Evolutionary conservation across 2,888 invertebrate genomes (phyloP).

Genomic region (Lasioglossum leucozonium): DNA sequence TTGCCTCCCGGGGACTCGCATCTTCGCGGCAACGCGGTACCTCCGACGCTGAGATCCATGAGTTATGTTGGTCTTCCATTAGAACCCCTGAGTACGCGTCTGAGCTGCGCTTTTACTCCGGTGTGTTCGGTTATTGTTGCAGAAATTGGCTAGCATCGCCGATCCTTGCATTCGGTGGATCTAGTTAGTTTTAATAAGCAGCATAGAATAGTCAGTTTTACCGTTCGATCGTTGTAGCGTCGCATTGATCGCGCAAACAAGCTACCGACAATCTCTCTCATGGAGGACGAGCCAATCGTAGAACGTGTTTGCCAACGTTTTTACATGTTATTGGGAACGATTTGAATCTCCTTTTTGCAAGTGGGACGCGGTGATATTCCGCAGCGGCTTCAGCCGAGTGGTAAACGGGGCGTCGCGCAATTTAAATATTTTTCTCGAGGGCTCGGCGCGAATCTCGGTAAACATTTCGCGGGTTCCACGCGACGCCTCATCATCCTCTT

Average conservation of each 20-base stretch:
- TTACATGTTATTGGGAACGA: background rate
- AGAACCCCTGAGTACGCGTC: background rate
- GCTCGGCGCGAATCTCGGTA: conserved; percentile 35
- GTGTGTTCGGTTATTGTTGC: background rate
- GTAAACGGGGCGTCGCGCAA: conserved; percentile 23
- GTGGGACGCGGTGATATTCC: background rate
- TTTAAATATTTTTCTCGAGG: conserved; percentile 56
- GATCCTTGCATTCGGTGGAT: too few species aligned
- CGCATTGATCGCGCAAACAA: too few species aligned
- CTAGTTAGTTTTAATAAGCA: too few species aligned
- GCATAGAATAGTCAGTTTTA: too few species aligned
- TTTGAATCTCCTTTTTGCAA: background rate
- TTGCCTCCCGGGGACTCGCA: background rate
- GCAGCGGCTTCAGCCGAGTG: background rate
- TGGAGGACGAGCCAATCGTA: background rate
- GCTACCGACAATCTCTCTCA: background rate
- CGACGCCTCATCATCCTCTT: conserved; percentile 38
- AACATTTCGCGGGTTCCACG: conserved; percentile 30
- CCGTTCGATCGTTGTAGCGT: too few species aligned
- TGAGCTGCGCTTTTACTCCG: background rate
- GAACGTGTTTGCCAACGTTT: background rate
- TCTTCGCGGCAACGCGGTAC: background rate
- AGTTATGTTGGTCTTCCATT: conserved; percentile 5
- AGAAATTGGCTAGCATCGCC: background rate
- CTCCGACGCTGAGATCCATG: background rate